A percentile compares a stretch with the other conserved stretches of the same genome.
phyloP scores from a whole-genome alignment of 2,888 invertebrate genomes.

The Reticulitermes lucifugus region DNA sequence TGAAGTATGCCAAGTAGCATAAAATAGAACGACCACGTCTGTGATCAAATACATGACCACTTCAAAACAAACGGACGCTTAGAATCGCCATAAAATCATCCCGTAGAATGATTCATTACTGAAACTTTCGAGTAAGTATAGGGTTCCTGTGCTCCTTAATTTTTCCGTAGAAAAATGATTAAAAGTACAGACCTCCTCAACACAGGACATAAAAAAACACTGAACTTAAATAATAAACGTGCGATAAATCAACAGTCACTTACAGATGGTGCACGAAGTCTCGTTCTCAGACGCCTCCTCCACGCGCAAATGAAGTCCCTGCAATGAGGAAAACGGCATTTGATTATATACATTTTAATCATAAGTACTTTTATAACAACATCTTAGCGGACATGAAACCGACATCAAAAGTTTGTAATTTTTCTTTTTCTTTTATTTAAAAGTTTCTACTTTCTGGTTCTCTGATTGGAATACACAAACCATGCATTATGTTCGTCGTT shows the following conservation, averaged over 20 bases:
- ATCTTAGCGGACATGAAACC: conserved; percentile 20
- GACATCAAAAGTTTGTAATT: neutral
- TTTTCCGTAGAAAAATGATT: neutral
- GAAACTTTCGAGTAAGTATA: no score
- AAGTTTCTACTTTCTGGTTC: neutral
- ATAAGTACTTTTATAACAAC: neutral
- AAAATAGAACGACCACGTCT: no score
- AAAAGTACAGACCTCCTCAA: no score
- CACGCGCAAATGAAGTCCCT: conserved; percentile 52
- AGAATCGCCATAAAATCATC: no score
- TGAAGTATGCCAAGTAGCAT: no score
- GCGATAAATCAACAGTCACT: conserved; percentile 36
- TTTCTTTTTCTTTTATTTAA: neutral
- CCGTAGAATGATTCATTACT: no score
- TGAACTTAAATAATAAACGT: conserved; percentile 20
- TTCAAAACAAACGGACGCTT: no score
- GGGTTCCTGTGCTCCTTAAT: neutral
- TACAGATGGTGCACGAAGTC: conserved; percentile 52
- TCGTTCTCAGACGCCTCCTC: conserved; percentile 53
- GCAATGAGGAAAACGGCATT: conserved; percentile 32
- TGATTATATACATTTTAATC: conserved; percentile 3
- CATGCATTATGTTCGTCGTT: neutral
- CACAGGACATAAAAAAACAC: neutral
- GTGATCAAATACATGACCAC: no score
- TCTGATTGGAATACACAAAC: neutral